phyloP scores from a whole-genome alignment of 1,140 invertebrate species.

The Drosophila gunungcola region DNA sequence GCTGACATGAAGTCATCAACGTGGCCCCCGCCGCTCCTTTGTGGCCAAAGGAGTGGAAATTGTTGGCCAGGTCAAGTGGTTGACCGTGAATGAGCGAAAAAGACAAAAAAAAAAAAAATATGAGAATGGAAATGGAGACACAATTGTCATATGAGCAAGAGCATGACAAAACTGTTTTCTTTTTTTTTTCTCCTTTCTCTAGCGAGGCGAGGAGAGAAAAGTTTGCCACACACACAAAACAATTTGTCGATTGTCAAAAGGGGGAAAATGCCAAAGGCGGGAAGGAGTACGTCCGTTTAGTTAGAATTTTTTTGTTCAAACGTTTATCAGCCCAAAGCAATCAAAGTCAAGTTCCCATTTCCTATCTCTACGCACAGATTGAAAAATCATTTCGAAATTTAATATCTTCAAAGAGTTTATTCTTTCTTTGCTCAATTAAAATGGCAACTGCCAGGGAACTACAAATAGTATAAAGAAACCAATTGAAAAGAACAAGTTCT shows the following conservation, averaged over 20 bases:
- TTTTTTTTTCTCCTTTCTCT: conserved; percentile 21
- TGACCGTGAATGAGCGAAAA: conserved; percentile 56
- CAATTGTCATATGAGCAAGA: conserved; percentile 42
- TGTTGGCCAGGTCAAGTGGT: conserved; percentile 62
- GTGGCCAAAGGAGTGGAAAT: conserved; percentile 19
- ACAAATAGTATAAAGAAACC: background rate
- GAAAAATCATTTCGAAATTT: conserved; percentile 33
- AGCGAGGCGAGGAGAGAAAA: conserved; percentile 13
- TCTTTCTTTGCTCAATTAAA: conserved; percentile 29
- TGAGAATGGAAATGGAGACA: conserved; percentile 18
- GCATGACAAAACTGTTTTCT: conserved; percentile 59
- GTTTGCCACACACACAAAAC: conserved; percentile 36
- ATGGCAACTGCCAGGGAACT: conserved; percentile 18
- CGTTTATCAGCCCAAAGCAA: conserved; percentile 55
- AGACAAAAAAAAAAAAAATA: conserved; percentile 19
- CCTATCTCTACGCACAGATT: conserved; percentile 7
- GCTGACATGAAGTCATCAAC: conserved; percentile 58
- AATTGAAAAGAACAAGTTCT: background rate
- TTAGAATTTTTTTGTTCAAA: conserved; percentile 28
- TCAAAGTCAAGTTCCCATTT: conserved; percentile 33
- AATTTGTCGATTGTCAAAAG: conserved; percentile 40
- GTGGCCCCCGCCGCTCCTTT: background rate
- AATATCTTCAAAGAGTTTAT: conserved; percentile 25
- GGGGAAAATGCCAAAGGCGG: background rate
- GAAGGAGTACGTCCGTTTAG: conserved; percentile 7